A percentile compares a stretch with the other conserved stretches of the same genome.
Conservation (phyloP, 2,113 vertebrate genomes). For the Malurus elegans region DNA sequence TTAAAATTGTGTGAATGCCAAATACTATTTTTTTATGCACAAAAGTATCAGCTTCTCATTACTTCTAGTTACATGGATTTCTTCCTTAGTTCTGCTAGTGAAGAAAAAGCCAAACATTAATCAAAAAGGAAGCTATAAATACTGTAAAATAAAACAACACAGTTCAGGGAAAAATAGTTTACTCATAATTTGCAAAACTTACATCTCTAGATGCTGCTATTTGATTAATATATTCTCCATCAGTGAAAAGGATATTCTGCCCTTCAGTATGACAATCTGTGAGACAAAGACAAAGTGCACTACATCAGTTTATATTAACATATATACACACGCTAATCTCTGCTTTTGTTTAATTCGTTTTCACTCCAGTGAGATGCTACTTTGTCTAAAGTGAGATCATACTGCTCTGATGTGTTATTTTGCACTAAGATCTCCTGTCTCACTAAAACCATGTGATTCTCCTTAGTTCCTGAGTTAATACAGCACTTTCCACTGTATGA, state of each 20-base stretch:
- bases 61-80: background rate
- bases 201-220: constrained; percentile 98
- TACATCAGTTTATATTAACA: background rate
- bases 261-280: constrained; percentile 92
- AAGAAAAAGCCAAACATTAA: background rate
- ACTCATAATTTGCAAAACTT: constrained; percentile 52
- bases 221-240: constrained; percentile 98
- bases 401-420: background rate
- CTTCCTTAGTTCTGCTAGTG: background rate
- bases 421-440: background rate
- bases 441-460: background rate
- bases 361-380: background rate
- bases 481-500: background rate
- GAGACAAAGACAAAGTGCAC: constrained; percentile 24
- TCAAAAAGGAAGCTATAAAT: background rate
- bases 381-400: background rate
- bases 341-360: background rate
- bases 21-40: background rate
- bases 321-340: background rate
- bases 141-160: background rate
- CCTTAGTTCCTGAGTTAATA: background rate
- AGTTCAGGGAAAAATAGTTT: background rate
- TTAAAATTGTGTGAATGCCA: background rate
- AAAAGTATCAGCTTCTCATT: background rate
- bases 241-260: constrained; percentile 97